Evolutionary conservation across 2,113 vertebrate species (phyloP).

Genomic region (Podarcis cretensis): DNA sequence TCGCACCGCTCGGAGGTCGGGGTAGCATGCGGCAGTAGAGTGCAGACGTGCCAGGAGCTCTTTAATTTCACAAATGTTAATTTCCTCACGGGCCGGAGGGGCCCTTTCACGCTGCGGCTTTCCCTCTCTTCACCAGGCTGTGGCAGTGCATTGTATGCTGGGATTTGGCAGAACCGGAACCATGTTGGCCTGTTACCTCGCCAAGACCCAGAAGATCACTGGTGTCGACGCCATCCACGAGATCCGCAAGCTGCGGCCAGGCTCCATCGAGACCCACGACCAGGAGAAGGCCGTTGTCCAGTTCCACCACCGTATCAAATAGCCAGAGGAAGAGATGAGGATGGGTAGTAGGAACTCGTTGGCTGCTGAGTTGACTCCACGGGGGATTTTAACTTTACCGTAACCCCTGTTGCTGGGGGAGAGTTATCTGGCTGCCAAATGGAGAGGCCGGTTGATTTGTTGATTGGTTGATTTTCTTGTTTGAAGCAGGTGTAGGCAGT

Average conservation of each 20-base stretch:
- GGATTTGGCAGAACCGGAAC: conserved; percentile 91
- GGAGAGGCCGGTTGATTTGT: no score
- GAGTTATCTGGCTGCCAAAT: neutral
- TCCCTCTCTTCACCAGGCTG: conserved; percentile 74
- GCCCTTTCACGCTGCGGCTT: neutral
- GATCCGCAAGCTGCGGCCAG: conserved; percentile 83
- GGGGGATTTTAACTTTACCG: no score
- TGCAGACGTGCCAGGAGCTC: no score
- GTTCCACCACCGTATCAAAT: conserved; percentile 81
- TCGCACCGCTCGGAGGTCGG: no score
- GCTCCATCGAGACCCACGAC: conserved; percentile 91
- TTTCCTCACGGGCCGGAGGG: no score
- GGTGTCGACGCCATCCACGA: conserved; percentile 84
- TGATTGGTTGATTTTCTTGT: neutral
- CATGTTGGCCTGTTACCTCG: conserved; percentile 95
- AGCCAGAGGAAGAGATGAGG: neutral
- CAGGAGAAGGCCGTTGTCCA: conserved; percentile 90
- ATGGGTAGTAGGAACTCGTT: neutral
- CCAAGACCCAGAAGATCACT: conserved; percentile 75
- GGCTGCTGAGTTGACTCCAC: neutral
- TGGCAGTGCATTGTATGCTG: conserved; percentile 91
- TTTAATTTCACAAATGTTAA: no score
- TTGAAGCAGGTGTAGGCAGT: no score
- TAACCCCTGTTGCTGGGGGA: no score
- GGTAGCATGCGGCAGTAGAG: no score